Percentiles rank a stretch among this genome's conserved stretches.
These are phyloP conservation scores for Aplochiton taeniatus DNA, from an alignment of 2,797 vertebrate genomes.

Conservation along the genomic window DNA sequence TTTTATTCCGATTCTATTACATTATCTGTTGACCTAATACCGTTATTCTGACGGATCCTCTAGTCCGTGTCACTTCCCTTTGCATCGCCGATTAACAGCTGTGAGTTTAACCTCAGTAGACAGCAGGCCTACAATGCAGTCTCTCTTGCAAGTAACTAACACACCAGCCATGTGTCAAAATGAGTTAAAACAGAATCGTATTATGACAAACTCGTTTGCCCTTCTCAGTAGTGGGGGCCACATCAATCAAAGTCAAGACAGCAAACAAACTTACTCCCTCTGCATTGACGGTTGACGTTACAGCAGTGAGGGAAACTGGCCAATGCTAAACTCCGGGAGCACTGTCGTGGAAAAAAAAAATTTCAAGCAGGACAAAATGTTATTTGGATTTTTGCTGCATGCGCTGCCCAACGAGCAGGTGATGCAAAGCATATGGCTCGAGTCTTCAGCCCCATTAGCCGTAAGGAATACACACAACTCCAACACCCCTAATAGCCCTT, in stretches of 20 bases:
- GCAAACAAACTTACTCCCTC: constrained; percentile 28
- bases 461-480: constrained; percentile 19
- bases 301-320: constrained; percentile 19
- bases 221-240: constrained; percentile 9
- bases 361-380: constrained; percentile 29
- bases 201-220: constrained; percentile 8
- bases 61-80: too few relatives aligned
- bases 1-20: too few relatives aligned
- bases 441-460: constrained; percentile 26
- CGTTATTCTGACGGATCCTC: too few relatives aligned
- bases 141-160: too few relatives aligned
- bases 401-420: constrained; percentile 27
- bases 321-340: constrained; percentile 9
- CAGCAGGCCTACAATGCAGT: too few relatives aligned
- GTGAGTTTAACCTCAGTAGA: too few relatives aligned
- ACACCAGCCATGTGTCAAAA: constrained; percentile 1
- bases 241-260: constrained; percentile 28
- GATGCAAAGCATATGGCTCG: constrained; percentile 49
- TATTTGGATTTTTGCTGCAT: constrained; percentile 22
- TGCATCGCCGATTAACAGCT: too few relatives aligned
- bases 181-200: constrained; percentile 7
- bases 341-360: background rate
- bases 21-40: too few relatives aligned
- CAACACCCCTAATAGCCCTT: constrained; percentile 36
- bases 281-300: constrained; percentile 9